These are phyloP conservation scores for Hartigia nigra DNA, from an alignment of 2,888 invertebrate species.

Conservation along the genomic window DNA sequence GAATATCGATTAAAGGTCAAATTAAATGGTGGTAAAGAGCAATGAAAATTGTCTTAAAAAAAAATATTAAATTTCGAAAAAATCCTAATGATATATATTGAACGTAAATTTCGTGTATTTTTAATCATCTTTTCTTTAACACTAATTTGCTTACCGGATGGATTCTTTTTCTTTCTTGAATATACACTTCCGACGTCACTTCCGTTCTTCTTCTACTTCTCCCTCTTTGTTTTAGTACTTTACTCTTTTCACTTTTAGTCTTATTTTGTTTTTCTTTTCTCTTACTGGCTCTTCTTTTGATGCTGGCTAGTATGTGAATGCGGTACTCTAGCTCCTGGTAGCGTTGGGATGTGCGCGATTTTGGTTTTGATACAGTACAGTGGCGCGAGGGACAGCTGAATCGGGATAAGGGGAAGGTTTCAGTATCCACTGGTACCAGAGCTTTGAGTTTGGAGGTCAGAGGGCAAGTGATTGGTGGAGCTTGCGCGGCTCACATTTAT, in stretches of 20 bases:
- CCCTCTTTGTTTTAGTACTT: background rate
- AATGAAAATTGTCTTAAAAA: background rate
- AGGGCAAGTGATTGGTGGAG: slow-evolving; percentile 60
- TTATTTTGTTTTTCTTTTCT: background rate
- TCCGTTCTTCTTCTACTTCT: background rate
- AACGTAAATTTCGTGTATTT: background rate
- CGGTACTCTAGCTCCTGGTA: background rate
- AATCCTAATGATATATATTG: too few species aligned
- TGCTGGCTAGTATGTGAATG: background rate
- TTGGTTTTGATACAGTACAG: background rate
- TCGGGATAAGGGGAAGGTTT: slow-evolving; percentile 1
- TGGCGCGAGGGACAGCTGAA: slow-evolving; percentile 7
- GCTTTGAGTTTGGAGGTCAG: slow-evolving; percentile 57
- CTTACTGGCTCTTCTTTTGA: too few species aligned
- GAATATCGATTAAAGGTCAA: background rate
- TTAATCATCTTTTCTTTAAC: background rate
- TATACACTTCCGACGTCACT: background rate
- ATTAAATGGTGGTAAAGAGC: background rate
- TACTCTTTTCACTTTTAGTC: background rate
- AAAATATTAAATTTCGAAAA: background rate
- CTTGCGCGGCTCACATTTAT: slow-evolving; percentile 61
- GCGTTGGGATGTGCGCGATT: background rate
- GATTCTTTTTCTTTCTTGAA: background rate
- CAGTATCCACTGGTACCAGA: slow-evolving; percentile 29
- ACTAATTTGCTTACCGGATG: background rate